A percentile compares a stretch with the other conserved stretches of the same genome.
phyloP scores from a whole-genome alignment of 2,888 invertebrate species.

The Diachrysia chrysitis region DNA sequence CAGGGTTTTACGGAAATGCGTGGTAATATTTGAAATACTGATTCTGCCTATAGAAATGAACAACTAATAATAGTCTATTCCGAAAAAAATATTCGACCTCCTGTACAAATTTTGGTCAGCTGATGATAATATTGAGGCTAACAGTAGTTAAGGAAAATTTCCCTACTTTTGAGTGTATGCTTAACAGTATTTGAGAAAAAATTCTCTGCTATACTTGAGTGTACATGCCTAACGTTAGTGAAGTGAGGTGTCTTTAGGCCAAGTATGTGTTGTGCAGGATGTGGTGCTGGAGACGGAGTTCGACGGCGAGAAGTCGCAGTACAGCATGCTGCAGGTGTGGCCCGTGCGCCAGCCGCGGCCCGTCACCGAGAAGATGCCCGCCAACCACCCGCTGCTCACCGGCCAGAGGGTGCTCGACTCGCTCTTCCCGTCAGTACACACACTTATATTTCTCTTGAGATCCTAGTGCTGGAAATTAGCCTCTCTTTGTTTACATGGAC shows the following conservation, averaged over 20 bases:
- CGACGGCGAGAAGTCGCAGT: conserved; percentile 97
- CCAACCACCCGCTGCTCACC: conserved; percentile 99
- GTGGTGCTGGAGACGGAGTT: conserved; percentile 99
- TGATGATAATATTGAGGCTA: too few species aligned
- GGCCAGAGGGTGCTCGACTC: conserved; percentile 99
- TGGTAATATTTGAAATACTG: too few species aligned
- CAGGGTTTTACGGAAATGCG: too few species aligned
- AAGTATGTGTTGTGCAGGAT: conserved; percentile 90
- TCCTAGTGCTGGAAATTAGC: not conserved
- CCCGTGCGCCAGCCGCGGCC: conserved; percentile 99
- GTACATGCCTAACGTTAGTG: not conserved
- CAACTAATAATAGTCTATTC: too few species aligned
- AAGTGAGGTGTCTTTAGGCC: not conserved
- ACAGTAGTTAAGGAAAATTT: too few species aligned
- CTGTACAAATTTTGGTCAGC: too few species aligned
- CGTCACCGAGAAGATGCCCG: conserved; percentile 98
- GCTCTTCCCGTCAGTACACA: conserved; percentile 96
- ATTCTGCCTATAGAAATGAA: too few species aligned
- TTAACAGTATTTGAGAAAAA: too few species aligned
- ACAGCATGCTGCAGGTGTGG: conserved; percentile 99
- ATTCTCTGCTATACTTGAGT: too few species aligned
- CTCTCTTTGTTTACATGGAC: too few species aligned
- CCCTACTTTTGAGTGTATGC: too few species aligned
- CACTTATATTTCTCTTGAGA: not conserved
- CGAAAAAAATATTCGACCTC: too few species aligned